phyloP scores from a whole-genome alignment of 2,797 vertebrate species.

The Valencia hispanica region DNA sequence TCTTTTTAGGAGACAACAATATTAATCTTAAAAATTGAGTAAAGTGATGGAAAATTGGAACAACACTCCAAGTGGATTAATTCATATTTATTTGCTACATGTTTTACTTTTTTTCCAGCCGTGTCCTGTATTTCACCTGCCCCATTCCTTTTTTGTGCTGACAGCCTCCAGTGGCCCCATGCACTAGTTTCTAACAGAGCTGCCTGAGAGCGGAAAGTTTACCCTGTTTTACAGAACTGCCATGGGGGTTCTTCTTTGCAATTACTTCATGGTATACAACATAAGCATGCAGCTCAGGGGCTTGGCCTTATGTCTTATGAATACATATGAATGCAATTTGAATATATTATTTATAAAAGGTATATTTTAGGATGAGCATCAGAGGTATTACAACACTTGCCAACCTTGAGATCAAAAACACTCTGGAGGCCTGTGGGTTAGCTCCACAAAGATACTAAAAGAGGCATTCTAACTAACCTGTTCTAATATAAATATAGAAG shows the following conservation, averaged over 20 bases:
- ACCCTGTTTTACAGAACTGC: slow-evolving; percentile 29
- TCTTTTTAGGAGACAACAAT: not conserved
- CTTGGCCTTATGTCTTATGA: slow-evolving; percentile 35
- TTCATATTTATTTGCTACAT: slow-evolving; percentile 5
- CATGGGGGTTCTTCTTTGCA: slow-evolving; percentile 20
- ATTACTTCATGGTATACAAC: slow-evolving; percentile 35
- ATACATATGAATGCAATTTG: slow-evolving; percentile 57
- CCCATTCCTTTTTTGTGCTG: slow-evolving; percentile 27
- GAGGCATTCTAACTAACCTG: slow-evolving; percentile 42
- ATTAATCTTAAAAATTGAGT: not conserved
- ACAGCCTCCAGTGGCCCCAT: slow-evolving; percentile 21
- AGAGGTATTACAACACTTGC: slow-evolving; percentile 49
- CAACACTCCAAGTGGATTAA: not conserved
- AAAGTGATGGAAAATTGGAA: not conserved
- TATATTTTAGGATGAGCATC: slow-evolving; percentile 49
- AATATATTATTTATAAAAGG: slow-evolving; percentile 56
- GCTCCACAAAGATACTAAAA: slow-evolving; percentile 41
- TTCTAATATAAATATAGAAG: slow-evolving; percentile 48
- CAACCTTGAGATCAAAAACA: slow-evolving; percentile 62
- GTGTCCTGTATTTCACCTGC: slow-evolving; percentile 36
- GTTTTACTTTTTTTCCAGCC: slow-evolving; percentile 4
- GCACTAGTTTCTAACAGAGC: slow-evolving; percentile 19
- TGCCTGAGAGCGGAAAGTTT: slow-evolving; percentile 26
- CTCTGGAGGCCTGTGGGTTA: slow-evolving; percentile 33
- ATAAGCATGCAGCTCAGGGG: slow-evolving; percentile 36